phyloP scores from a whole-genome alignment of 2,888 invertebrate species.

The Netelia fuscicornis region DNA sequence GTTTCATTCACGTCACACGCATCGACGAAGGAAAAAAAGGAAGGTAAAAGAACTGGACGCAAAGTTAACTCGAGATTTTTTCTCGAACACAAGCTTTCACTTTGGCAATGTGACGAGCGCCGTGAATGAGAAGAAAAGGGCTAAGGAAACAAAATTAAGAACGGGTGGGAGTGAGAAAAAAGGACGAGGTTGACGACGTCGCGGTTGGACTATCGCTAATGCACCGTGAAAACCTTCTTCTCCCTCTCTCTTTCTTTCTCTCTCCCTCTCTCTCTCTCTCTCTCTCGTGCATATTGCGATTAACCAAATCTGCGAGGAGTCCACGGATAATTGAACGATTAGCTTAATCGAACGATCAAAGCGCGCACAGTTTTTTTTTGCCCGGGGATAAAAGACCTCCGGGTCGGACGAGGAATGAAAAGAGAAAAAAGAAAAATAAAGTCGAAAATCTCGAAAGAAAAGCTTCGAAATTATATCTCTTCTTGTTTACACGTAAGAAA shows the following conservation, averaged over 20 bases:
- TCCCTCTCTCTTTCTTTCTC: too few species aligned
- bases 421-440: neutral
- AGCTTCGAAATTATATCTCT: neutral
- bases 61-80: conserved; percentile 51
- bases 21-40: conserved; percentile 24
- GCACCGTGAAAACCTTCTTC: conserved; percentile 25
- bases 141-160: conserved; percentile 20
- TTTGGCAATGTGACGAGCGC: conserved; percentile 44
- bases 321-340: conserved; percentile 69
- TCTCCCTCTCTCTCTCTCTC: too few species aligned
- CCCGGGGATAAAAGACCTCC: conserved; percentile 33
- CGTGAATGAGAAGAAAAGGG: conserved; percentile 20
- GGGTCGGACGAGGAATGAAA: neutral
- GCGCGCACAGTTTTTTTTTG: conserved; percentile 9
- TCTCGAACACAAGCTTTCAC: conserved; percentile 55
- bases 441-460: neutral
- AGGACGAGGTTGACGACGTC: conserved; percentile 11
- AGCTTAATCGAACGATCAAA: conserved; percentile 73
- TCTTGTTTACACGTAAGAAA: neutral
- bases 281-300: neutral
- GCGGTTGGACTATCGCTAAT: conserved; percentile 35
- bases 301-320: conserved; percentile 4
- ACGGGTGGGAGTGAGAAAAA: neutral
- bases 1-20: conserved; percentile 51
- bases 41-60: neutral